A percentile compares a stretch with the other conserved stretches of the same genome.
phyloP scores from a whole-genome alignment of 1,140 invertebrate species.

The Berghia stephanieae region DNA sequence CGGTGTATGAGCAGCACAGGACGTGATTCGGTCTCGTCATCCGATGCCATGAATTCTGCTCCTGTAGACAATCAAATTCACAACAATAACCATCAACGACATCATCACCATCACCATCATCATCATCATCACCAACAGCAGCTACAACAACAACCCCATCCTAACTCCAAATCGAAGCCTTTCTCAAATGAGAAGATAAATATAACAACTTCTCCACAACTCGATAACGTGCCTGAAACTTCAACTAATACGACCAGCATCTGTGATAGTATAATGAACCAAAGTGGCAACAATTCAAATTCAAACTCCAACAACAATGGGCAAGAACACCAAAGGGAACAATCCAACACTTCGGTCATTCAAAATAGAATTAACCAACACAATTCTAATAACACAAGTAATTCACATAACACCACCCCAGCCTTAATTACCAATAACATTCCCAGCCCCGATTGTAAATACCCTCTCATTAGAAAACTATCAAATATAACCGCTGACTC shows the following conservation, averaged over 20 bases:
- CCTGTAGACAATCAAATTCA: too few species aligned
- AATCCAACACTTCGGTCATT: too few species aligned
- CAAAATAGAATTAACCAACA: too few species aligned
- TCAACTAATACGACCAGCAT: too few species aligned
- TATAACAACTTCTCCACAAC: not conserved
- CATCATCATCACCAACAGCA: not conserved
- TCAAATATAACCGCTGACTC: slow-evolving; percentile 60
- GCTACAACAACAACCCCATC: not conserved
- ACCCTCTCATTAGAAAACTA: slow-evolving; percentile 50
- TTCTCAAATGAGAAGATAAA: slow-evolving; percentile 18
- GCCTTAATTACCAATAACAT: not conserved
- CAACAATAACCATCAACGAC: not conserved
- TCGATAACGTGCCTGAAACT: too few species aligned
- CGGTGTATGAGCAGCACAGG: not conserved
- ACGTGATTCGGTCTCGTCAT: not conserved
- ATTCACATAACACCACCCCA: not conserved
- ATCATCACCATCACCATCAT: not conserved
- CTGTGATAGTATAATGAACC: too few species aligned
- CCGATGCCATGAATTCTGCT: too few species aligned
- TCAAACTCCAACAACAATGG: too few species aligned
- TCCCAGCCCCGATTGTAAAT: slow-evolving; percentile 29
- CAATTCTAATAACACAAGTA: not conserved
- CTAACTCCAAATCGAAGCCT: not conserved
- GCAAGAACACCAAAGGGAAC: too few species aligned
- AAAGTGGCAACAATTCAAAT: too few species aligned